phyloP scores from a whole-genome alignment of 2,113 vertebrate genomes.

The Platycercus adscitus region DNA sequence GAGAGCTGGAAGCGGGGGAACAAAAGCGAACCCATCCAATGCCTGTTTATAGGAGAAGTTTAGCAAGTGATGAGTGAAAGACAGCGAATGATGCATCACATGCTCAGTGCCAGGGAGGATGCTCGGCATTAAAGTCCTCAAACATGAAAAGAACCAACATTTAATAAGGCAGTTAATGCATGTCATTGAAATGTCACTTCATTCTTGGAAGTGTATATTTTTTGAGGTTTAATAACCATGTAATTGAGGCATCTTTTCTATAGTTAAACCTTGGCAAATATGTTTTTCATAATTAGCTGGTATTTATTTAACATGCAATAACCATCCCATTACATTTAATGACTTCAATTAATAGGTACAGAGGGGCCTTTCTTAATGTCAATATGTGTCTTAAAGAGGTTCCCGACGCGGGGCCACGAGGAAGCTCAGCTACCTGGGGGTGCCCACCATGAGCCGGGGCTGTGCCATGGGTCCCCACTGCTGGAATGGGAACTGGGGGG shows the following conservation, averaged over 20 bases:
- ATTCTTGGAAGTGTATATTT: constrained; percentile 65
- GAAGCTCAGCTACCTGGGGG: not conserved
- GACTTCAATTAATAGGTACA: constrained; percentile 71
- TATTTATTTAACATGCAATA: constrained; percentile 79
- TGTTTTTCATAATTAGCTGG: constrained; percentile 78
- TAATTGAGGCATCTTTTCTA: constrained; percentile 77
- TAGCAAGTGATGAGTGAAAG: constrained; percentile 59
- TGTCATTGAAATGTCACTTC: constrained; percentile 64
- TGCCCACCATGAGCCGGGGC: not conserved
- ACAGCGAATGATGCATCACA: constrained; percentile 61
- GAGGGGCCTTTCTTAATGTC: constrained; percentile 54
- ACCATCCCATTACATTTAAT: constrained; percentile 78
- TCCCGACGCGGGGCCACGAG: fast-evolving
- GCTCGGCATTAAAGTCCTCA: constrained; percentile 55
- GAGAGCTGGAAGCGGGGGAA: not conserved
- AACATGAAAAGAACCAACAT: constrained; percentile 67
- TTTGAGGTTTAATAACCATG: constrained; percentile 77
- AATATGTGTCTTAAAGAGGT: not conserved
- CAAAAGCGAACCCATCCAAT: not conserved
- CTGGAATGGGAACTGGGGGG: fast-evolving
- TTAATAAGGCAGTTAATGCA: constrained; percentile 67
- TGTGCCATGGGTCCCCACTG: fast-evolving
- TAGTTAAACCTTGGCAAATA: constrained; percentile 77
- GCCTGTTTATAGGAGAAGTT: constrained; percentile 27
- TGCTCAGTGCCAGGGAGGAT: constrained; percentile 28